A percentile compares a stretch with the other conserved stretches of the same genome.
These are phyloP conservation scores for Coleophora flavipennella DNA, from an alignment of 2,888 invertebrate species.

Conservation along the genomic window DNA sequence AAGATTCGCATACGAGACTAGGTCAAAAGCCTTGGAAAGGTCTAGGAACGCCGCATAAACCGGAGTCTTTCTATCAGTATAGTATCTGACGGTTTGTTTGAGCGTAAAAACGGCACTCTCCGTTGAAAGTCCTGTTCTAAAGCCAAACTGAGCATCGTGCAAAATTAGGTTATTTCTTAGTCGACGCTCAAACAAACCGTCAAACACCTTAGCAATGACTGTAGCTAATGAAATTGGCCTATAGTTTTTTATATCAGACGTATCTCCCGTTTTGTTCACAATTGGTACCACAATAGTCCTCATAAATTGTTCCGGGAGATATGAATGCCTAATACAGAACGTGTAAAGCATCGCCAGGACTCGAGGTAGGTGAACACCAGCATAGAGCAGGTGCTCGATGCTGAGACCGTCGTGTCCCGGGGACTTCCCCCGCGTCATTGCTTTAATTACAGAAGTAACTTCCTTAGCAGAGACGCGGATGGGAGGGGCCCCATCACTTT, in stretches of 20 bases:
- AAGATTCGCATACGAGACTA: background rate
- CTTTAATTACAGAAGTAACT: too few species aligned
- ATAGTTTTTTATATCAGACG: conserved; percentile 5
- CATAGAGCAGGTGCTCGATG: background rate
- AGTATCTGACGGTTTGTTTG: background rate
- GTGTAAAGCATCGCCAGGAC: background rate
- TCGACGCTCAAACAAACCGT: background rate
- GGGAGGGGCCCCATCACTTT: too few species aligned
- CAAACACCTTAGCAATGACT: conserved; percentile 5
- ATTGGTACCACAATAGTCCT: background rate
- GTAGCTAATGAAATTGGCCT: conserved; percentile 6
- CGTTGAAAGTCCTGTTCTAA: too few species aligned
- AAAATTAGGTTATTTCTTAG: too few species aligned
- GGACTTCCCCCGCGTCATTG: too few species aligned
- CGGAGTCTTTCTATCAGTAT: conserved; percentile 2
- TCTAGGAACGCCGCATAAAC: conserved; percentile 3
- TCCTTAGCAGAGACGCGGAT: too few species aligned
- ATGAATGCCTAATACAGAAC: background rate
- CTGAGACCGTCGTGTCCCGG: too few species aligned
- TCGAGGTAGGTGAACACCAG: background rate
- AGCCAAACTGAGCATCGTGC: too few species aligned
- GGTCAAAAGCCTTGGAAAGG: conserved; percentile 2
- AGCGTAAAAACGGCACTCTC: too few species aligned
- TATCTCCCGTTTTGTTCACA: background rate
- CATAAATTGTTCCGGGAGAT: background rate